Conservation (phyloP, 2,797 vertebrate species). For the Anabacerthia variegaticeps region DNA sequence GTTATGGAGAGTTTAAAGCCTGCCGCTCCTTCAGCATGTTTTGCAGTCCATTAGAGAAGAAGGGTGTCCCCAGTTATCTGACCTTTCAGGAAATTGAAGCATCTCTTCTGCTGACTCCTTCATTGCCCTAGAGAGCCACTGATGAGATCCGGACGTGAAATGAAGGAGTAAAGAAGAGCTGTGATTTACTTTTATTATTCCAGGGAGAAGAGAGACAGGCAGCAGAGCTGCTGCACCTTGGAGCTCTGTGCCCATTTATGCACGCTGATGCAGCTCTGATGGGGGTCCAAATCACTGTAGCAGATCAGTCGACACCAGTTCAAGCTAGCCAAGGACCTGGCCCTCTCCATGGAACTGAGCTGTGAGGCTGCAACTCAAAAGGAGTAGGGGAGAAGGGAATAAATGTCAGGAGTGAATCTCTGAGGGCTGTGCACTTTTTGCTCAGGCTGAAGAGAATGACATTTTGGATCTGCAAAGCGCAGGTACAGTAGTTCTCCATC, state of each 20-base stretch:
- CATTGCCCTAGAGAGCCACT: slow-evolving; percentile 26
- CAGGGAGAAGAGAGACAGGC: neutral
- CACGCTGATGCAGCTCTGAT: neutral
- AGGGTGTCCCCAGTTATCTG: slow-evolving; percentile 22
- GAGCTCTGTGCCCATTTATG: neutral
- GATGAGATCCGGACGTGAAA: neutral
- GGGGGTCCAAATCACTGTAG: neutral
- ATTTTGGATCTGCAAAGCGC: neutral
- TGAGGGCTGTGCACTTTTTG: neutral
- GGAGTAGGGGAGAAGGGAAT: neutral
- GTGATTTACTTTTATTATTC: slow-evolving; percentile 5
- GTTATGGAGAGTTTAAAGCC: slow-evolving; percentile 40
- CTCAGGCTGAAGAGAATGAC: neutral
- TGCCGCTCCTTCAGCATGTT: neutral
- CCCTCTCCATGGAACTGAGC: neutral
- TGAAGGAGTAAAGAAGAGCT: slow-evolving; percentile 16
- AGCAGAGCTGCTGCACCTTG: neutral
- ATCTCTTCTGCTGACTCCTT: slow-evolving; percentile 30
- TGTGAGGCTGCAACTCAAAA: neutral
- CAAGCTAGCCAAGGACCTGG: neutral
- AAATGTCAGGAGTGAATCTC: neutral
- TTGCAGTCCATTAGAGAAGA: slow-evolving; percentile 43
- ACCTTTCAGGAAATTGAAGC: slow-evolving; percentile 65
- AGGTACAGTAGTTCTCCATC: neutral
- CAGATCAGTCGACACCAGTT: rapidly evolving